Evolutionary conservation across 1,140 invertebrate species (phyloP).

Genomic region (Drosophila subpulchrella): DNA sequence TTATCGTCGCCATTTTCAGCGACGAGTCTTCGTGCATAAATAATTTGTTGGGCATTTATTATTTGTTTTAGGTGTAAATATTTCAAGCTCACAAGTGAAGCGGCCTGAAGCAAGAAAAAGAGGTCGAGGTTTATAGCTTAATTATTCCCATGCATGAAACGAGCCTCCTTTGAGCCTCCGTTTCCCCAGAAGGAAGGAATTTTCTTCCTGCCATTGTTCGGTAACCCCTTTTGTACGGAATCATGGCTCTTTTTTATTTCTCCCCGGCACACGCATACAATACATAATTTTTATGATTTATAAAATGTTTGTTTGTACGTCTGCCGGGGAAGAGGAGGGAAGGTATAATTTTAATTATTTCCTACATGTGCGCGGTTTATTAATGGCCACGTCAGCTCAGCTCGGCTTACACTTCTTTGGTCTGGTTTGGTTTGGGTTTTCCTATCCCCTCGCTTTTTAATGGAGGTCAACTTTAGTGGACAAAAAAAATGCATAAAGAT

Average conservation of each 20-base stretch:
- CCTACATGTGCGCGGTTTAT: constrained; percentile 72
- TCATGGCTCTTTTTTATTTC: constrained; percentile 24
- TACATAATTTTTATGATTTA: constrained; percentile 81
- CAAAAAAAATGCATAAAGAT: constrained; percentile 54
- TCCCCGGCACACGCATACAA: constrained; percentile 60
- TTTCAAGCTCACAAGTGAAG: constrained; percentile 76
- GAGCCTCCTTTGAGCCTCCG: constrained; percentile 30
- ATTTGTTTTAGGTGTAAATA: constrained; percentile 81
- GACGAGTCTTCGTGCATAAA: constrained; percentile 72
- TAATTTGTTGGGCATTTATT: constrained; percentile 79
- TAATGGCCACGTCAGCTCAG: constrained; percentile 59
- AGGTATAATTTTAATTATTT: constrained; percentile 69
- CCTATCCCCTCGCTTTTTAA: constrained; percentile 28
- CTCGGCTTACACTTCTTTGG: constrained; percentile 7
- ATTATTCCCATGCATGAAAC: constrained; percentile 80
- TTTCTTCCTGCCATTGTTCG: constrained; percentile 32
- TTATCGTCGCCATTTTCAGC: constrained; percentile 76
- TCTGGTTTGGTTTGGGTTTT: not conserved
- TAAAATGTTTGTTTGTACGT: constrained; percentile 56
- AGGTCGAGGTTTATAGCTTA: constrained; percentile 82
- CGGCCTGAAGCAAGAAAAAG: constrained; percentile 40
- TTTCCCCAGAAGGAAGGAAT: not conserved
- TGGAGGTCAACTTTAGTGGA: constrained; percentile 51
- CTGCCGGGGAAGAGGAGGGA: not conserved
- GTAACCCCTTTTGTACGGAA: constrained; percentile 20